These are phyloP conservation scores for Gambusia affinis DNA, from an alignment of 2,113 vertebrate genomes.

Conservation along the genomic window DNA sequence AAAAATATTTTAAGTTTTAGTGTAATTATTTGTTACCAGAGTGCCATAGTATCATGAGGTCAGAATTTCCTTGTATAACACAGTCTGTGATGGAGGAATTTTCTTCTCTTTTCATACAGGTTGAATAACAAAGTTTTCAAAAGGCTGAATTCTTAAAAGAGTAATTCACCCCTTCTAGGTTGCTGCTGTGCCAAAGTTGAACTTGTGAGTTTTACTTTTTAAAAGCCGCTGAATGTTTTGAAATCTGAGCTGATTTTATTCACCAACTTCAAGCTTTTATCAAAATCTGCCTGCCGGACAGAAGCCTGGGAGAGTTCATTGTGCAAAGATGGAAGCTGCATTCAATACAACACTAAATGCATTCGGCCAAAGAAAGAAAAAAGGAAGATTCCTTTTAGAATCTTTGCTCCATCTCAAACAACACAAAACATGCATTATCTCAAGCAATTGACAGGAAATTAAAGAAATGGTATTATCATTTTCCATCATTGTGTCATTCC, in stretches of 20 bases:
- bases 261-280: background rate
- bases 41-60: background rate
- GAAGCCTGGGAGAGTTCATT: conserved; percentile 4
- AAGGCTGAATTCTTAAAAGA: conserved; percentile 19
- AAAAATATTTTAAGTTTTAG: background rate
- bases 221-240: conserved; percentile 12
- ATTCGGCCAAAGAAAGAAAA: conserved; percentile 16
- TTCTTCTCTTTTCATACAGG: background rate
- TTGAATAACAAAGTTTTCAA: conserved; percentile 24
- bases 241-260: conserved; percentile 26
- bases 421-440: conserved; percentile 50
- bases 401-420: background rate
- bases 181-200: conserved; percentile 21
- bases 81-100: background rate
- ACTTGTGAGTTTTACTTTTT: conserved; percentile 25
- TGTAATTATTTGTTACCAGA: background rate
- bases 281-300: background rate
- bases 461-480: conserved; percentile 65
- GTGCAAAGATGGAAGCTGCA: conserved; percentile 11
- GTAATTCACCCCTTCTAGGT: conserved; percentile 14
- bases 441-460: conserved; percentile 68
- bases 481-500: conserved; percentile 45
- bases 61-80: background rate
- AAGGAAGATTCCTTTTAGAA: background rate
- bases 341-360: background rate